phyloP scores from a whole-genome alignment of 1,140 invertebrate genomes.

The Pentalonia nigronervosa region DNA sequence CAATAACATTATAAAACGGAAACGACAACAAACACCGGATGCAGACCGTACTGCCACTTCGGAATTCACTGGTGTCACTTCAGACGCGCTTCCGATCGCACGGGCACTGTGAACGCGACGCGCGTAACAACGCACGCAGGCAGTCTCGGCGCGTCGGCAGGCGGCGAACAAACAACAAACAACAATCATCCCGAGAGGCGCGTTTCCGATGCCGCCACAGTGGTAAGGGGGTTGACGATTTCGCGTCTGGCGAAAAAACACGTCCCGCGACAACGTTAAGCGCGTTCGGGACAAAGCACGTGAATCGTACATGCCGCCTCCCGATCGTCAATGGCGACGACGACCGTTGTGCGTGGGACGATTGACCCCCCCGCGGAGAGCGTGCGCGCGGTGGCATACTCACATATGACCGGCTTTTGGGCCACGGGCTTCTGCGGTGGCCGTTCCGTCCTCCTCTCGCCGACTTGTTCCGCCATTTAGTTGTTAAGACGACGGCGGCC shows the following conservation, averaged over 20 bases:
- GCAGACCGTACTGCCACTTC: neutral
- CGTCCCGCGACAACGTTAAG: neutral
- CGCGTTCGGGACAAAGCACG: conserved; percentile 34
- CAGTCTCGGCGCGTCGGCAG: neutral
- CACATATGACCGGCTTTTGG: conserved; percentile 56
- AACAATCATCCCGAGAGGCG: neutral
- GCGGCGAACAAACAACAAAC: neutral
- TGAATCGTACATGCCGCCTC: neutral
- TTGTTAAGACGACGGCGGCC: conserved; percentile 47
- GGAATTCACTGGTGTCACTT: neutral
- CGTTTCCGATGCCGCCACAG: neutral
- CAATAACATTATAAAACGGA: neutral
- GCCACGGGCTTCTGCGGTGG: conserved; percentile 35
- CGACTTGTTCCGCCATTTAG: conserved; percentile 56
- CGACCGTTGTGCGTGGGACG: conserved; percentile 28
- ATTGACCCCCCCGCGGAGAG: neutral
- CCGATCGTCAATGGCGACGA: conserved; percentile 37
- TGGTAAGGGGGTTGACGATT: no score
- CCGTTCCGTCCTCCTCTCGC: conserved; percentile 45
- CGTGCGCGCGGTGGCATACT: conserved; percentile 25
- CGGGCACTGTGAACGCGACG: neutral
- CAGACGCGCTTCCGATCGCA: no score
- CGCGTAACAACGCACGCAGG: neutral
- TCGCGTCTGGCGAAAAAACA: neutral
- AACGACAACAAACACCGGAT: neutral